Base-by-base conservation (phyloP, 2,113 vertebrate genomes). In the Labrus mixtus region DNA sequence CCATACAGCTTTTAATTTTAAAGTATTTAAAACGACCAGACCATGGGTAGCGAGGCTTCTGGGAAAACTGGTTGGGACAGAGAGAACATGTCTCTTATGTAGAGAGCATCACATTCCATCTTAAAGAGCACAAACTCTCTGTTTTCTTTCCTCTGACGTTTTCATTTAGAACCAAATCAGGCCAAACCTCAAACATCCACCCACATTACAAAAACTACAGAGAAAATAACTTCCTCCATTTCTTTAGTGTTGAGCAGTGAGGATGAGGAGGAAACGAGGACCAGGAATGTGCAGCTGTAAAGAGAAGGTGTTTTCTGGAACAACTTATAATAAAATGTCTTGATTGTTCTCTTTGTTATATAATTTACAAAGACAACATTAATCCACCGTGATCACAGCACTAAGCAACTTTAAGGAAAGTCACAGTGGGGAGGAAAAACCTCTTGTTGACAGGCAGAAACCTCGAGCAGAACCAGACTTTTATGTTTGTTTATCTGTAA, bases 111-210 rank as follows among this genome's bases (percentile, higher is more conserved):
- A n/a, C 80, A 76, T 85, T 77, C 83, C 68, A 41, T 62, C 70
- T 58, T 58, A 71, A 80, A 67, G 23, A 13, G 39, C 57, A 51
- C 8, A 50, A 76, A 59, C 63, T 43, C 51, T 55, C 56, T 22
- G 23, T 57, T 73, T 78, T 83, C 64, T 66, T 39, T 8, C 37
- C 25, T 43, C 82, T 80, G 61, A 72, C 71, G 48, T 81, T 46
- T 71, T 81, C 69, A 22, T 84, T 77, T 43, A 39, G 60, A 23
- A 53, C 48, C 43, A 54, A 3, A 25, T 15, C 54, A n/a, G 61
- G 76, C 85, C 85, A 88, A 88, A 87, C 86, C 81, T 85, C 80
- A 88, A 84, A 79, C 41, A 77, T 36, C 58, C 71, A 55, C 58
- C 57, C n/a, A 48, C 37, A 25, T 68, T 54, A 60, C 10, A 46